A percentile compares a stretch with the other conserved stretches of the same genome.
phyloP scores from a whole-genome alignment of 2,113 vertebrate species.

The Myrmecobius fasciatus region DNA sequence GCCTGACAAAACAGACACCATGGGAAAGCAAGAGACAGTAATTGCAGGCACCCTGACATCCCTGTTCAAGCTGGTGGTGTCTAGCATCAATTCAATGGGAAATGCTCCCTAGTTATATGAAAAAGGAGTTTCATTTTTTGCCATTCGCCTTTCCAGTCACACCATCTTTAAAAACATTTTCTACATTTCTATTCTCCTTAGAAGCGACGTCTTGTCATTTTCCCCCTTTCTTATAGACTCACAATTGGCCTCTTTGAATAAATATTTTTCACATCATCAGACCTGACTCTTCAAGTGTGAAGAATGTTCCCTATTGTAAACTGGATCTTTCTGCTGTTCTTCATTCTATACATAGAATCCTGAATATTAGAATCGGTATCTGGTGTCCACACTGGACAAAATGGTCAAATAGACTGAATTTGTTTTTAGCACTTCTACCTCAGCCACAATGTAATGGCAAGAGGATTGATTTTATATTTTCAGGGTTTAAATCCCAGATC shows the following conservation, averaged over 20 bases:
- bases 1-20: slow-evolving; percentile 45
- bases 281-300: slow-evolving; percentile 26
- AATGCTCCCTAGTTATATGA: slow-evolving; percentile 36
- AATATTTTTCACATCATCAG: slow-evolving; percentile 44
- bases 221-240: slow-evolving; percentile 32
- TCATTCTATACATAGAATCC: background rate
- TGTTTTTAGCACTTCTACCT: background rate
- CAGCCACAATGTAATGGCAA: background rate
- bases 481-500: background rate
- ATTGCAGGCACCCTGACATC: slow-evolving; percentile 25
- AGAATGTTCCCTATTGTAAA: background rate
- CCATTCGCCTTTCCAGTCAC: slow-evolving; percentile 3
- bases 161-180: slow-evolving; percentile 35
- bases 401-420: background rate
- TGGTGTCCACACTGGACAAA: background rate
- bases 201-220: slow-evolving; percentile 24
- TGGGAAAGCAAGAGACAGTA: slow-evolving; percentile 60
- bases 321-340: background rate
- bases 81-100: slow-evolving; percentile 23
- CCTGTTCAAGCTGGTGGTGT: slow-evolving; percentile 43
- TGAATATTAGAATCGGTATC: background rate
- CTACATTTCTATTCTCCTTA: slow-evolving; percentile 35
- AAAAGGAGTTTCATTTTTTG: slow-evolving; percentile 24
- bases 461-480: background rate
- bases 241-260: slow-evolving; percentile 47